phyloP scores from a whole-genome alignment of 2,888 invertebrate species.

The Exocentrus adspersus region DNA sequence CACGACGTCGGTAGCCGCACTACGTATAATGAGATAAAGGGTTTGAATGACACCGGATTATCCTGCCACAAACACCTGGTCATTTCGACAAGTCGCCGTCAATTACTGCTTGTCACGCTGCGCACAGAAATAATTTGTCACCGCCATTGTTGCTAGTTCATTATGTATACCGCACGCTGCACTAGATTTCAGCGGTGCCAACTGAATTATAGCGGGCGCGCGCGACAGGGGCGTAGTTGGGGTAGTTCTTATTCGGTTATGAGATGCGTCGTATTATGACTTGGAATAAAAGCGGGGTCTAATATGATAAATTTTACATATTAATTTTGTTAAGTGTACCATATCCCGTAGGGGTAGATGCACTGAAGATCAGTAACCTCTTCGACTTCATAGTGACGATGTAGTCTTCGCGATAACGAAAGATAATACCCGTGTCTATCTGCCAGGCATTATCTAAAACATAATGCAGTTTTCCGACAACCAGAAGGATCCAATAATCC shows the following conservation, averaged over 20 bases:
- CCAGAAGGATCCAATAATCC: constrained; percentile 6
- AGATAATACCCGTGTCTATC: no score
- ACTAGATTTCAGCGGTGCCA: constrained; percentile 8
- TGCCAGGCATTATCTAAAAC: background rate
- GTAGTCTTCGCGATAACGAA: no score
- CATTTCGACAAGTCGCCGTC: constrained; percentile 36
- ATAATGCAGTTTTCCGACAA: background rate
- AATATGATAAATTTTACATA: no score
- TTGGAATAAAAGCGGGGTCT: no score
- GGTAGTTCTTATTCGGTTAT: background rate
- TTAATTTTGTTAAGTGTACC: no score
- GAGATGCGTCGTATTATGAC: no score
- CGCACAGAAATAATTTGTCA: constrained; percentile 38
- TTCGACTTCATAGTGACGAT: no score
- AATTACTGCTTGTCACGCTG: constrained; percentile 34
- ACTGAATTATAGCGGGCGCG: constrained; percentile 4
- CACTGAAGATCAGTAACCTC: no score
- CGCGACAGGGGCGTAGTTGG: background rate
- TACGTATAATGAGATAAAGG: constrained; percentile 29
- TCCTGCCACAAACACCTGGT: constrained; percentile 38
- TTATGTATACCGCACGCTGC: constrained; percentile 30
- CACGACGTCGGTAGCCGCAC: constrained; percentile 1
- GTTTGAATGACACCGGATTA: constrained; percentile 37
- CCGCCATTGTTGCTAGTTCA: constrained; percentile 32
- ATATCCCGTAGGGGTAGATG: no score